Evolutionary conservation across 2,888 invertebrate genomes (phyloP).

Genomic region (Amiota minor): DNA sequence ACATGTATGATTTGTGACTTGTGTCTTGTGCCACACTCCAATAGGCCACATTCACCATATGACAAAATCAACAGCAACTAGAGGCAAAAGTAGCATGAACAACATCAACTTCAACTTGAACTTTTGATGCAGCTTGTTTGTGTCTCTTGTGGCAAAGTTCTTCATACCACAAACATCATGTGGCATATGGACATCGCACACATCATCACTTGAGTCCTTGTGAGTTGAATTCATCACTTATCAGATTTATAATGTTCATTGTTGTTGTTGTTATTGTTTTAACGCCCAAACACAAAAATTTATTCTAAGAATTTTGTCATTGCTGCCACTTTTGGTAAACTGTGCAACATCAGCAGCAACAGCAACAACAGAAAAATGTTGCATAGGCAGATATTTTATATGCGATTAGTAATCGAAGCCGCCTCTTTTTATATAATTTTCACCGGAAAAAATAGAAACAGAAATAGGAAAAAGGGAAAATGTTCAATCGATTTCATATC

Average conservation of each 20-base stretch:
- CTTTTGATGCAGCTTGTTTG: too few relatives aligned
- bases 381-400: slow-evolving; percentile 27
- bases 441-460: slow-evolving; percentile 12
- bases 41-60: not conserved
- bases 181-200: too few relatives aligned
- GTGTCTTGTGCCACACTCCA: too few relatives aligned
- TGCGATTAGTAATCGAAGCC: slow-evolving; percentile 8
- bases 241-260: slow-evolving; percentile 9
- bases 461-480: not conserved
- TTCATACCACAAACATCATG: too few relatives aligned
- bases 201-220: too few relatives aligned
- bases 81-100: not conserved
- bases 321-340: slow-evolving; percentile 7
- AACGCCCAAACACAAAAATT: slow-evolving; percentile 27
- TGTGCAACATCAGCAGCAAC: not conserved
- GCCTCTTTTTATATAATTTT: slow-evolving; percentile 24
- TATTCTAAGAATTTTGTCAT: slow-evolving; percentile 15
- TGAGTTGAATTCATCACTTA: slow-evolving; percentile 12
- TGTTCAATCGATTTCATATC: slow-evolving; percentile 28
- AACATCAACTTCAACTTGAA: slow-evolving; percentile 14
- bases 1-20: too few relatives aligned
- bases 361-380: slow-evolving; percentile 20
- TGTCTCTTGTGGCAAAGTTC: not conserved
- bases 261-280: slow-evolving; percentile 13
- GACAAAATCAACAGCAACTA: slow-evolving; percentile 1